Conservation (phyloP, 2,888 invertebrate genomes). For the Pterostichus niger region DNA sequence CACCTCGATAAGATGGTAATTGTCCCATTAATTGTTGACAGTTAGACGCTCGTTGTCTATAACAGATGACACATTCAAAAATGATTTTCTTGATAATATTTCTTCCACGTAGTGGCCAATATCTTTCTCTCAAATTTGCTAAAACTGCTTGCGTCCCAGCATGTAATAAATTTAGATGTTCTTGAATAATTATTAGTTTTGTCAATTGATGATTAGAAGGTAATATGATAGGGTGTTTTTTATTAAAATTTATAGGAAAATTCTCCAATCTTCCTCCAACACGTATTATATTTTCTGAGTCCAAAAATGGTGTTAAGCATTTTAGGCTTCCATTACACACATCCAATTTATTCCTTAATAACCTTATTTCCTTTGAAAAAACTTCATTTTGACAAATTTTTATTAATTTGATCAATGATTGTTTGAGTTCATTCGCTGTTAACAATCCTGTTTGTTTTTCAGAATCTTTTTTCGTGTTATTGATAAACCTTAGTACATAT, state of each 20-base stretch:
- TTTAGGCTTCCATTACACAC: neutral
- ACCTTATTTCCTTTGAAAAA: neutral
- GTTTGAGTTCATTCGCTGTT: neutral
- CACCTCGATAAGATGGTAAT: constrained; percentile 3
- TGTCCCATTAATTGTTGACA: constrained; percentile 23
- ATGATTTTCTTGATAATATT: constrained; percentile 58
- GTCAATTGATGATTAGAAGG: constrained; percentile 19
- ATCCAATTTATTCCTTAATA: neutral
- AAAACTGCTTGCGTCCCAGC: neutral
- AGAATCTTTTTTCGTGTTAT: neutral
- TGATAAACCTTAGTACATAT: neutral
- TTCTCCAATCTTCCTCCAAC: constrained; percentile 35
- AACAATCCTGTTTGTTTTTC: neutral
- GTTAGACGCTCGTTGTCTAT: neutral
- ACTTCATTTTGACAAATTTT: no score
- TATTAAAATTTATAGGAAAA: neutral
- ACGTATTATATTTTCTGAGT: neutral
- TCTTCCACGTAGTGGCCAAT: constrained; percentile 68
- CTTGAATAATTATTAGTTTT: constrained; percentile 3
- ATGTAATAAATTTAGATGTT: constrained; percentile 8
- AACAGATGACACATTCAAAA: constrained; percentile 64
- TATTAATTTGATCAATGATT: neutral
- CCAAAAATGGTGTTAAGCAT: constrained; percentile 17
- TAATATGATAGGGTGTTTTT: constrained; percentile 12
- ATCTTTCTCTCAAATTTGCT: constrained; percentile 13